phyloP scores from a whole-genome alignment of 1,140 invertebrate species.

The Megalopta genalis region DNA sequence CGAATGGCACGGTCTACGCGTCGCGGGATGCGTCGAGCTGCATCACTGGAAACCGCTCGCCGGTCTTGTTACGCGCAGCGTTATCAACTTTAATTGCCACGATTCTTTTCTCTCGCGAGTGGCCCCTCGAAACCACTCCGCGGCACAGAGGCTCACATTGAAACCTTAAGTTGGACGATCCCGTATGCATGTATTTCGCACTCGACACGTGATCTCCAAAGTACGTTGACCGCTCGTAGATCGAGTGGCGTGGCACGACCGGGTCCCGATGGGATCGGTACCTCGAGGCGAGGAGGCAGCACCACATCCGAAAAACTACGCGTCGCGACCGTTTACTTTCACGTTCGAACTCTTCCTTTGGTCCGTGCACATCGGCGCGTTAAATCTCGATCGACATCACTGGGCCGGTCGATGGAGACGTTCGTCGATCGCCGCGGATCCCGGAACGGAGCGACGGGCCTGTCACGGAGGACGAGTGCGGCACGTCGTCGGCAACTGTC shows the following conservation, averaged over 20 bases:
- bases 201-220: conserved; percentile 19
- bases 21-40: not conserved
- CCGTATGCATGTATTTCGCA: not conserved
- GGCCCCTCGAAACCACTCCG: not conserved
- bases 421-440: too few species aligned
- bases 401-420: not conserved
- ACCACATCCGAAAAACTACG: too few species aligned
- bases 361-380: too few species aligned
- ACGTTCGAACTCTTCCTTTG: too few species aligned
- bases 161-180: not conserved
- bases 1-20: not conserved
- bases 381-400: not conserved
- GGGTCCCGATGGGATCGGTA: not conserved
- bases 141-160: not conserved
- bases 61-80: not conserved
- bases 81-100: conserved; percentile 5
- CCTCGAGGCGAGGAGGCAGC: too few species aligned
- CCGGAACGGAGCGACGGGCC: too few species aligned
- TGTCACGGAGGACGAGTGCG: not conserved
- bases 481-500: not conserved
- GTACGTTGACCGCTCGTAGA: not conserved
- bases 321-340: too few species aligned
- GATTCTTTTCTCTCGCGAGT: not conserved
- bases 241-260: not conserved
- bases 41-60: conserved; percentile 6